Percentiles rank a stretch among this genome's conserved stretches.
phyloP scores from a whole-genome alignment of 1,140 invertebrate species.

The Kradibia gibbosae region DNA sequence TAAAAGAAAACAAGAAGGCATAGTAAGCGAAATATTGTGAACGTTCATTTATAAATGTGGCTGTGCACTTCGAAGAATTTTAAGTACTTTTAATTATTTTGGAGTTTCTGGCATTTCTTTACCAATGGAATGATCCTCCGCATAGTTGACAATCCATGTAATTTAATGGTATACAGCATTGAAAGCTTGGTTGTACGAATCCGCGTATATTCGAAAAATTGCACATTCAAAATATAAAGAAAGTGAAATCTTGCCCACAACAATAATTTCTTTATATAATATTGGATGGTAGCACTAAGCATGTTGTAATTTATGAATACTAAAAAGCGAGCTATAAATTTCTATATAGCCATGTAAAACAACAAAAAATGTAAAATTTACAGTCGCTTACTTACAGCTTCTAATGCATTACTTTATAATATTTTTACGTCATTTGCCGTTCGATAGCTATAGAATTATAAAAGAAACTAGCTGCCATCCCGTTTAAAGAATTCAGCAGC shows the following conservation, averaged over 20 bases:
- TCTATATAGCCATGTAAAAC: too few species aligned
- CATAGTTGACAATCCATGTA: background rate
- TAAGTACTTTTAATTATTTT: background rate
- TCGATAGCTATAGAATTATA: conserved; percentile 4
- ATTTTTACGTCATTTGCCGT: conserved; percentile 1
- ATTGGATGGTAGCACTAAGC: background rate
- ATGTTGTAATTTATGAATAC: conserved; percentile 1
- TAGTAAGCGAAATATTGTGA: background rate
- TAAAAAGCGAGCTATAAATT: background rate
- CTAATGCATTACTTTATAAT: conserved; percentile 13
- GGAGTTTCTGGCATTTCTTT: background rate
- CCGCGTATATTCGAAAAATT: background rate
- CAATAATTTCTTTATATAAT: background rate
- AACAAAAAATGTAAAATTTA: background rate
- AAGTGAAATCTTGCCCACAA: background rate
- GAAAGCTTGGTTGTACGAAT: background rate
- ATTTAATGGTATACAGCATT: background rate
- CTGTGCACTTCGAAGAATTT: conserved; percentile 1
- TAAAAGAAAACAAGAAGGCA: background rate
- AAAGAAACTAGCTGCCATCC: background rate
- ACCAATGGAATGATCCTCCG: background rate
- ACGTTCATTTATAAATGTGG: conserved; percentile 9
- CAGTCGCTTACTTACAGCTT: background rate
- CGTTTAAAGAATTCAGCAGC: background rate
- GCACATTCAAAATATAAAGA: background rate